Percentiles rank a stretch among this genome's conserved stretches.
phyloP scores from a whole-genome alignment of 2,113 vertebrate genomes.

The Podarcis muralis region DNA sequence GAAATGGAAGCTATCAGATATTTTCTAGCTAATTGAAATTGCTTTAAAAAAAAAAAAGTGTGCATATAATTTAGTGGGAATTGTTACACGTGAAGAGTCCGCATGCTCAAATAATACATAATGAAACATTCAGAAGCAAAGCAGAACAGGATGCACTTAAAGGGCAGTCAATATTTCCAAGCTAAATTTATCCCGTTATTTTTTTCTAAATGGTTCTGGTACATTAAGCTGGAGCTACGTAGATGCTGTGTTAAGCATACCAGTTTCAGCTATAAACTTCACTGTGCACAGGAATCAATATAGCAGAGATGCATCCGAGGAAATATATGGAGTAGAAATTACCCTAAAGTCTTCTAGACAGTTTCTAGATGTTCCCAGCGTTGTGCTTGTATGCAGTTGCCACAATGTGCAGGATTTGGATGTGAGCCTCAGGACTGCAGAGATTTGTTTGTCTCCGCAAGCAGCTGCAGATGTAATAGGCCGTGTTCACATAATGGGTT shows the following conservation, averaged over 20 bases:
- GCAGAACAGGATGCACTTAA: background rate
- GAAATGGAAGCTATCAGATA: conserved; percentile 8
- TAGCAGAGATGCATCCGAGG: background rate
- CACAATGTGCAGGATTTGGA: background rate
- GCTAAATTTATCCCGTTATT: conserved; percentile 28
- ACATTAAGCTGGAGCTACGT: conserved; percentile 14
- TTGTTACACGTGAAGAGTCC: background rate
- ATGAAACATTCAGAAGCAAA: background rate
- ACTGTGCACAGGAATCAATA: conserved; percentile 37
- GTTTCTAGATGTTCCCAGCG: background rate
- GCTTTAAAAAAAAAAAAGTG: conserved; percentile 30
- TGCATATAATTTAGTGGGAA: background rate
- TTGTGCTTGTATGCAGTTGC: background rate
- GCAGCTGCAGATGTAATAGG: background rate
- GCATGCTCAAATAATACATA: conserved; percentile 22
- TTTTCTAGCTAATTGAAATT: conserved; percentile 51
- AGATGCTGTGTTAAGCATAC: conserved; percentile 14
- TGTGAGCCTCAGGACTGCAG: background rate
- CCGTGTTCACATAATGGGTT: background rate
- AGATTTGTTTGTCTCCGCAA: background rate
- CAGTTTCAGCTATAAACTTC: conserved; percentile 28
- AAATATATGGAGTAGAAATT: conserved; percentile 37
- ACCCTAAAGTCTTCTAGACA: background rate
- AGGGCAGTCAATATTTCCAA: conserved; percentile 10
- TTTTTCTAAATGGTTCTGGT: conserved; percentile 3